Base-by-base conservation (phyloP, 2,888 invertebrate species). In the Nineta flava region DNA sequence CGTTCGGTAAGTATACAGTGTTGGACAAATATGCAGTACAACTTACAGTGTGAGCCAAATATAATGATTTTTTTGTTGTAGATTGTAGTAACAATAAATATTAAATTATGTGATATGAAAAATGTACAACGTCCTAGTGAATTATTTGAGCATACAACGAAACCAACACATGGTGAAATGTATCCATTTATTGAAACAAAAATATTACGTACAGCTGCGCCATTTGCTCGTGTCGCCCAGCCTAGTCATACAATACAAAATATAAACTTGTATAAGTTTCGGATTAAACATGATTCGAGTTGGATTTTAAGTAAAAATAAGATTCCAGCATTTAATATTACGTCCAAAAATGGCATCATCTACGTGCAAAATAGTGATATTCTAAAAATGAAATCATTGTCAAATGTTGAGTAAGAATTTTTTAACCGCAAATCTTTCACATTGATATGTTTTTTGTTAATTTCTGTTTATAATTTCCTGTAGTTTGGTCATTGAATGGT, bases 271-370 rank as follows among this genome's bases (percentile, higher is more conserved):
- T 6, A n/a, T 19, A 50, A 45, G 4, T 50, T 48, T 34, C 17
- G 41, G 7, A 34, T 53, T 26, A 47, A 32, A 19, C 16, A 43
- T 12, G 52, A 52, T 48, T 43, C 51, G 10, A 49, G 46, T 4
- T 52, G 52, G 13, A 44, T 35, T 6, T 51, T 49, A 50, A 45
- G 51, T 38, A 45, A 51, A 2, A 50, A 16, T 6, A 61, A 58
- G 12, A 71, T 13, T 13, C 21, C 44, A 26, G 44, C 72, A 9
- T 76, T 77, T 57, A 69, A 67, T 40, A 65, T 79, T 9, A 79
- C 79, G 0, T 56, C 60, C 10, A 58, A 53, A 1, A 73, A 69
- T 35, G 79, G 79, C 6, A 79, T 79, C 53, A 58, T 79, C 19
- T 79, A 70, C 59, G 74, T 79, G 0, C 62, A 65, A 12, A 68